Evolutionary conservation across 1,140 invertebrate species (phyloP).

Genomic region (Psix sp.): DNA sequence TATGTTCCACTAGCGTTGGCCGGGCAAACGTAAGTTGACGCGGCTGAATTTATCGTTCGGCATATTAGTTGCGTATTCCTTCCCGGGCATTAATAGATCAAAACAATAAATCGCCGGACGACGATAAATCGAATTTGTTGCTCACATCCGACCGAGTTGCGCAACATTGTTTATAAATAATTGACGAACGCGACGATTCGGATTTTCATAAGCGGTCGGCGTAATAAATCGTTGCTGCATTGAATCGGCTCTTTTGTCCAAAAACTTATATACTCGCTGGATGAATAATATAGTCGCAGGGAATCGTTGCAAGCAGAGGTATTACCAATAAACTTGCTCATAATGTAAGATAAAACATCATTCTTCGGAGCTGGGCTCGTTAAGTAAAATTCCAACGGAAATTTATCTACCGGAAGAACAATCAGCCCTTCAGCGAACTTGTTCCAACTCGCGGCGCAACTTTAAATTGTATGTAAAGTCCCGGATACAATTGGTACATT

Average conservation of each 20-base stretch:
- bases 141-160: neutral
- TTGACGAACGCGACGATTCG: constrained; percentile 3
- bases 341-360: constrained; percentile 56
- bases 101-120: constrained; percentile 43
- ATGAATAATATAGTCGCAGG: constrained; percentile 56
- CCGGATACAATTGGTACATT: constrained; percentile 59
- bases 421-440: constrained; percentile 59
- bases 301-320: constrained; percentile 48
- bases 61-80: constrained; percentile 53
- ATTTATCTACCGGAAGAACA: constrained; percentile 57
- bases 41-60: constrained; percentile 47
- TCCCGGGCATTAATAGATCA: constrained; percentile 52
- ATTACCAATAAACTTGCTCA: constrained; percentile 45
- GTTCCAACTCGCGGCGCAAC: constrained; percentile 53
- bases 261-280: constrained; percentile 44
- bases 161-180: constrained; percentile 16
- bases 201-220: constrained; percentile 18
- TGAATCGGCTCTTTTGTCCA: constrained; percentile 43
- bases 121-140: constrained; percentile 39
- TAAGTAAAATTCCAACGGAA: constrained; percentile 56
- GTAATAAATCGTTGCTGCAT: no score
- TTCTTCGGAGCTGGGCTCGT: constrained; percentile 45
- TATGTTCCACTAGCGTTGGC: constrained; percentile 27
- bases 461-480: constrained; percentile 62
- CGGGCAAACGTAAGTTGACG: constrained; percentile 23